Conservation (phyloP, 2,888 invertebrate species). For the Spicauda simplicius region DNA sequence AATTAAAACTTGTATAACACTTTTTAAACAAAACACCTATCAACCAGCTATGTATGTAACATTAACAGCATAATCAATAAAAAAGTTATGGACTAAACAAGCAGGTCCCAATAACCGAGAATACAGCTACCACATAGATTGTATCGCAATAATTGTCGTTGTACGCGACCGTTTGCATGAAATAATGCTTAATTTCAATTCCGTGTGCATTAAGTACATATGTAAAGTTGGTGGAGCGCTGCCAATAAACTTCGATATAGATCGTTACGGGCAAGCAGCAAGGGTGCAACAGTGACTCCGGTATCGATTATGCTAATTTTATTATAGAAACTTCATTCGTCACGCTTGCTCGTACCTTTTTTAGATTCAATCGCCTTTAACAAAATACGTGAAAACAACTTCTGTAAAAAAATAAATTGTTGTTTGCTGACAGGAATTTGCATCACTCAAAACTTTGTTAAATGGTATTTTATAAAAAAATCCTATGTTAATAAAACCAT, state of each 20-base stretch:
- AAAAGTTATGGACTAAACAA: too few relatives aligned
- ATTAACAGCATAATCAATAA: too few relatives aligned
- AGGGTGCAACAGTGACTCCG: conserved; percentile 65
- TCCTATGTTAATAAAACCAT: too few relatives aligned
- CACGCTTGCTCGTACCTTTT: conserved; percentile 52
- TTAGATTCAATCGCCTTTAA: conserved; percentile 37
- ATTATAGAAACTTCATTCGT: conserved; percentile 75
- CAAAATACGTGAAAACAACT: conserved; percentile 2
- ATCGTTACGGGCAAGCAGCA: conserved; percentile 53
- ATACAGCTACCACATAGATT: conserved; percentile 60
- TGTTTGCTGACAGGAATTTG: neutral
- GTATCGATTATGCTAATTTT: conserved; percentile 83
- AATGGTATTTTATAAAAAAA: too few relatives aligned
- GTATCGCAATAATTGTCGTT: conserved; percentile 69
- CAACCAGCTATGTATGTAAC: too few relatives aligned
- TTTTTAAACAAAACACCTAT: too few relatives aligned
- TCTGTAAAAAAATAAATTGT: neutral
- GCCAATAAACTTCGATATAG: conserved; percentile 74
- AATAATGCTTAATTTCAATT: conserved; percentile 81
- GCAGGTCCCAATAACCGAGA: conserved; percentile 57
- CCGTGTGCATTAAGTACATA: conserved; percentile 64
- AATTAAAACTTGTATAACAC: too few relatives aligned
- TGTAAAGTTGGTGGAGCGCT: conserved; percentile 69
- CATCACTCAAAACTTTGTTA: neutral
- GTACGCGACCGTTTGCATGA: conserved; percentile 72